These are phyloP conservation scores for Tachina grossa DNA, from an alignment of 2,888 invertebrate species.

Conservation along the genomic window DNA sequence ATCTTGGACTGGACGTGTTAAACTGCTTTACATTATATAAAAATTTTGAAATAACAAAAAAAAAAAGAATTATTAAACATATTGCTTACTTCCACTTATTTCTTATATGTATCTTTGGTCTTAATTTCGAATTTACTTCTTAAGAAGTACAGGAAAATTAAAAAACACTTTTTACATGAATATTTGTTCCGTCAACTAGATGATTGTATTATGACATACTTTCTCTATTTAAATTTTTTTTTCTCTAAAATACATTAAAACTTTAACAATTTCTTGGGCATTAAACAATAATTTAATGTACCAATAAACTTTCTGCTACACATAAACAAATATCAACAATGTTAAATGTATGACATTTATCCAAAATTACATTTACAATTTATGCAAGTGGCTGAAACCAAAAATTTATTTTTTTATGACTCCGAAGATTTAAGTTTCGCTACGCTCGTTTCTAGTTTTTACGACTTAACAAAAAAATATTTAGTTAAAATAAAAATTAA, in stretches of 20 bases:
- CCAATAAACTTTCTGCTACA: not conserved
- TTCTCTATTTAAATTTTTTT: constrained; percentile 32
- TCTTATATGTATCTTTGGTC: no score
- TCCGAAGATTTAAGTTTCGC: not conserved
- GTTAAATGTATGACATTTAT: constrained; percentile 11
- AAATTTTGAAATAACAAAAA: no score
- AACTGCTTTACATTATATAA: no score
- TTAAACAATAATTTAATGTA: constrained; percentile 21
- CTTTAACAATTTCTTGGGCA: not conserved
- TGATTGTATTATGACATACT: constrained; percentile 52
- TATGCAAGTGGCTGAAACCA: no score
- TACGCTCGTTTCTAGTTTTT: not conserved
- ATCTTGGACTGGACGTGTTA: not conserved
- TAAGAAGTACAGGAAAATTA: not conserved
- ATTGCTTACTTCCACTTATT: not conserved
- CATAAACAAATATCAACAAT: not conserved
- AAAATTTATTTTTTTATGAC: not conserved
- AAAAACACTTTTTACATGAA: constrained; percentile 13
- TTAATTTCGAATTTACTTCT: not conserved
- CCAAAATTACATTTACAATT: constrained; percentile 15
- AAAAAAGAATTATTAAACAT: no score
- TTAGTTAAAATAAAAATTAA: constrained; percentile 39
- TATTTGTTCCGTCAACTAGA: not conserved
- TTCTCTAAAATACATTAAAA: constrained; percentile 2
- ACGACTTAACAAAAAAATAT: constrained; percentile 44